Percentiles rank a stretch among this genome's conserved stretches.
These are phyloP conservation scores for Onychostruthus taczanowskii DNA, from an alignment of 2,113 vertebrate genomes.

Conservation along the genomic window DNA sequence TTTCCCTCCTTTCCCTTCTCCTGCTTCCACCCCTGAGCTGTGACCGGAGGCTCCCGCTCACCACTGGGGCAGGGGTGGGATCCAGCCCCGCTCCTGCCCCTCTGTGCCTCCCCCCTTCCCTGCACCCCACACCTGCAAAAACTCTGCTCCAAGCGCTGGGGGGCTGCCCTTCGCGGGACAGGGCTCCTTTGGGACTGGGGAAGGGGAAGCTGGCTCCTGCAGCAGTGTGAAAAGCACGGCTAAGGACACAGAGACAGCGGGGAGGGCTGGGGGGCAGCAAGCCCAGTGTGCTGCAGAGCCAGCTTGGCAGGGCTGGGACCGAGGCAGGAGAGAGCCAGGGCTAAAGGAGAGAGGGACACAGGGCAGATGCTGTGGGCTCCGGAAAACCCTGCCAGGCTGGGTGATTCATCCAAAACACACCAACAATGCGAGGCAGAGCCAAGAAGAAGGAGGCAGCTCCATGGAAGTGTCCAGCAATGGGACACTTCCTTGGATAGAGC, in stretches of 20 bases:
- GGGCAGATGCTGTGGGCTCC: not conserved
- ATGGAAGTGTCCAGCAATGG: not conserved
- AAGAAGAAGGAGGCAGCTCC: not conserved
- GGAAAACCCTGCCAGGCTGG: not conserved
- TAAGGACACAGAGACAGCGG: not conserved
- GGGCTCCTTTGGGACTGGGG: not conserved
- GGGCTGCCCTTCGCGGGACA: not conserved
- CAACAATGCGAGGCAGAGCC: not conserved
- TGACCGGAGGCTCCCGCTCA: not conserved
- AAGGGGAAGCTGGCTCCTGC: not conserved
- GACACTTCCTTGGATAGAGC: not conserved
- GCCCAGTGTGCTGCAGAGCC: not conserved
- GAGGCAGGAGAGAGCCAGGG: not conserved
- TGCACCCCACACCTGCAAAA: not conserved
- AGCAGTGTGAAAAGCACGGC: not conserved
- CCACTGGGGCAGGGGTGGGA: fast-evolving
- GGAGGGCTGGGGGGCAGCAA: not conserved
- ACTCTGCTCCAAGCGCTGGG: fast-evolving
- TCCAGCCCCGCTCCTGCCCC: not conserved
- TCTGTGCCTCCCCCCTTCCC: not conserved
- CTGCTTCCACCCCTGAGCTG: not conserved
- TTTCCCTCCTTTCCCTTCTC: not conserved
- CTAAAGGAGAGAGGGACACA: not conserved
- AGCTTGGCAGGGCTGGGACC: not conserved
- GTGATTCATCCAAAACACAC: constrained; percentile 11